phyloP scores from a whole-genome alignment of 2,113 vertebrate species.

The Muntiacus reevesi region DNA sequence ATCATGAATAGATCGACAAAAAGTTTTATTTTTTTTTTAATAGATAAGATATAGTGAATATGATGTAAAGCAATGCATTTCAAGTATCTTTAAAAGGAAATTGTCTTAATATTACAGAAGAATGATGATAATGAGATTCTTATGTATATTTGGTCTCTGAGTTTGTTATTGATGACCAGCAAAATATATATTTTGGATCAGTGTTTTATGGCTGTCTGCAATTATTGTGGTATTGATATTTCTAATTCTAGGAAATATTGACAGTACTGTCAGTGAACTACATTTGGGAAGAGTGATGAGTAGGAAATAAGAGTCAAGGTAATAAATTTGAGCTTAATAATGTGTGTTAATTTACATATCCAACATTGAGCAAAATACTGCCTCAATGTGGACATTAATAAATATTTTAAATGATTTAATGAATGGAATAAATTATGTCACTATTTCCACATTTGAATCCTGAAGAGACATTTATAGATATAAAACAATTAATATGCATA shows the following conservation, averaged over 20 bases:
- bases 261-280: background rate
- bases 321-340: background rate
- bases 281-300: background rate
- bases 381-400: background rate
- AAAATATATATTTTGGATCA: background rate
- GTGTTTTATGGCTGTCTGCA: background rate
- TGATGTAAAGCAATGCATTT: background rate
- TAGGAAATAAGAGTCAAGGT: background rate
- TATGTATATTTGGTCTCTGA: background rate
- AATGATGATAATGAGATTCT: background rate
- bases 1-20: background rate
- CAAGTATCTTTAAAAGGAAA: background rate
- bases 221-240: background rate
- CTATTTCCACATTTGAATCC: background rate
- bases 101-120: background rate
- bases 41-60: background rate
- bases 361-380: background rate
- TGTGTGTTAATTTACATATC: background rate
- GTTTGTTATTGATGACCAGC: background rate
- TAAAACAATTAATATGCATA: background rate
- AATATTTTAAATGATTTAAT: background rate
- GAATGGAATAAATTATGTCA: background rate
- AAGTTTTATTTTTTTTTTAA: background rate
- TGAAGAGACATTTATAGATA: background rate
- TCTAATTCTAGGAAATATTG: background rate